A percentile compares a stretch with the other conserved stretches of the same genome.
phyloP scores from a whole-genome alignment of 2,888 invertebrate species.

The Globia sparganii region DNA sequence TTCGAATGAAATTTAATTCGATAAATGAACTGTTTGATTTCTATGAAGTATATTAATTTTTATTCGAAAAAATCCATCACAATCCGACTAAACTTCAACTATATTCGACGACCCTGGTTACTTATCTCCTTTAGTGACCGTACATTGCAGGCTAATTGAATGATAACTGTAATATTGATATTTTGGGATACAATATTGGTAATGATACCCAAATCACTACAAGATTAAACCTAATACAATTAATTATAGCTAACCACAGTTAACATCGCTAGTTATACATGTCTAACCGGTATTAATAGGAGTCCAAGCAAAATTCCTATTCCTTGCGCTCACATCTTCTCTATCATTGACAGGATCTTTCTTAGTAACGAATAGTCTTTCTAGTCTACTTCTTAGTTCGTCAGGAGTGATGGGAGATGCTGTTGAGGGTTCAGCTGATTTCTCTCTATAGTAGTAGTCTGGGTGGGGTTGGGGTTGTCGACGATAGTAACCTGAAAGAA shows the following conservation, averaged over 20 bases:
- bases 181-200: not conserved
- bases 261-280: too few species aligned
- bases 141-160: not conserved
- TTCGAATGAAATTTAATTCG: not conserved
- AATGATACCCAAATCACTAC: too few species aligned
- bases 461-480: conserved; percentile 81
- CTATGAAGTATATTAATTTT: not conserved
- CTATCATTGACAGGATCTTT: conserved; percentile 76
- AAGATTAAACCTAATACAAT: not conserved
- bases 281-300: conserved; percentile 82
- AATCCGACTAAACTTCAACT: not conserved
- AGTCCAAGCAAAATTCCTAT: conserved; percentile 86
- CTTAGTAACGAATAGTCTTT: conserved; percentile 87
- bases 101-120: not conserved
- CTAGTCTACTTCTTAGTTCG: conserved; percentile 88
- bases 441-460: conserved; percentile 83
- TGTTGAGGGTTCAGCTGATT: conserved; percentile 80
- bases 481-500: conserved; percentile 79
- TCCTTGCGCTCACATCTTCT: conserved; percentile 81
- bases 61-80: not conserved
- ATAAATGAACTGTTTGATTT: too few species aligned
- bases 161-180: not conserved
- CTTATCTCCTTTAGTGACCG: not conserved
- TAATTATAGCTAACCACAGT: conserved; percentile 66
- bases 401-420: conserved; percentile 87